phyloP scores from a whole-genome alignment of 2,888 invertebrate genomes.

The Tineola bisselliella region DNA sequence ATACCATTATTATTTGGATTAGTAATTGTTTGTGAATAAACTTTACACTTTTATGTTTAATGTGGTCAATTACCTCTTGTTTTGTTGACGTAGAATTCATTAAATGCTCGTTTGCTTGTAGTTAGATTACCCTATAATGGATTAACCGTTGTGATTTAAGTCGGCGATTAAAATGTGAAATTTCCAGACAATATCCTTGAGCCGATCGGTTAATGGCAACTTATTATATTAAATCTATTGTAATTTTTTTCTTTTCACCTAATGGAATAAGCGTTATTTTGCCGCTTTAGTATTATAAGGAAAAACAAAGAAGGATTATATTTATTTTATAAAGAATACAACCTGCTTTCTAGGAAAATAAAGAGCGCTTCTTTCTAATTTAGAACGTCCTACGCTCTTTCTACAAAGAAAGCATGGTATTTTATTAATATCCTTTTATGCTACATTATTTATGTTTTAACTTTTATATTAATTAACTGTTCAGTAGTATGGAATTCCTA shows the following conservation, averaged over 20 bases:
- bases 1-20: neutral
- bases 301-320: too few species aligned
- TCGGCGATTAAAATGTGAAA: too few species aligned
- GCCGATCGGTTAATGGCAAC: neutral
- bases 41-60: neutral
- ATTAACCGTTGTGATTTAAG: neutral
- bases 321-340: neutral
- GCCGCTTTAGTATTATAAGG: too few species aligned
- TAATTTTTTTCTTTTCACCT: neutral
- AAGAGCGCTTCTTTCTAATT: neutral
- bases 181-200: too few species aligned
- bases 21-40: neutral
- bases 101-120: too few species aligned
- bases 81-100: neutral
- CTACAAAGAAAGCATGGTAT: neutral
- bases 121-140: neutral
- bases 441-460: neutral
- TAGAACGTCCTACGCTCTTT: neutral
- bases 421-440: neutral
- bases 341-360: neutral
- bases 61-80: neutral
- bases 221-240: neutral
- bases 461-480: neutral
- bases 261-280: too few species aligned
- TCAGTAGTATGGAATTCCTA: too few species aligned